A percentile compares a stretch with the other conserved stretches of the same genome.
Conservation (phyloP, 2,888 invertebrate genomes). For the Apotomis turbidana region DNA sequence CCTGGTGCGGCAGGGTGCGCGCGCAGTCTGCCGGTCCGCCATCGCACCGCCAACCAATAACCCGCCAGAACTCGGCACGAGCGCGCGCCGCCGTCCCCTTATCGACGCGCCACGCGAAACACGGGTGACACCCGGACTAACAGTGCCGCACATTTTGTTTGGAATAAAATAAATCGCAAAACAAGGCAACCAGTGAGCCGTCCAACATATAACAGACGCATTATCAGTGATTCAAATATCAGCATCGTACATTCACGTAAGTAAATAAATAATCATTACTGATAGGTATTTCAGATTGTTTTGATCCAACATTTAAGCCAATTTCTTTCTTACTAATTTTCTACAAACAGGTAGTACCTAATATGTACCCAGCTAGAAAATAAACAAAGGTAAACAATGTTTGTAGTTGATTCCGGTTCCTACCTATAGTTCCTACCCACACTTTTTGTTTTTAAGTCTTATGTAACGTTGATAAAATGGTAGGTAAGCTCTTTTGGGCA, state of each 20-base stretch:
- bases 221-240: constrained; percentile 17
- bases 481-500: not conserved
- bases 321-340: not conserved
- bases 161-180: constrained; percentile 14
- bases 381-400: not conserved
- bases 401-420: not conserved
- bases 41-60: constrained; percentile 59
- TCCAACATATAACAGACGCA: not conserved
- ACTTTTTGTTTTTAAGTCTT: constrained; percentile 4
- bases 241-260: constrained; percentile 23
- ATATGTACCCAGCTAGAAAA: not conserved
- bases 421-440: not conserved
- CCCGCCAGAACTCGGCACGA: constrained; percentile 62
- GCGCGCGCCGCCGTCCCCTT: constrained; percentile 64
- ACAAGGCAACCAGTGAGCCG: constrained; percentile 5
- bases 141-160: constrained; percentile 33
- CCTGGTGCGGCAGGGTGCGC: constrained; percentile 58
- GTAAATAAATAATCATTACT: constrained; percentile 30
- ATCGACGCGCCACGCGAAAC: constrained; percentile 67
- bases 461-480: constrained; percentile 15
- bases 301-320: constrained; percentile 16
- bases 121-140: constrained; percentile 50
- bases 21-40: constrained; percentile 56
- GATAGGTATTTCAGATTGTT: constrained; percentile 1
- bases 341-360: not conserved